Evolutionary conservation across 2,797 vertebrate species (phyloP).

Genomic region (Enteromius viviparus): DNA sequence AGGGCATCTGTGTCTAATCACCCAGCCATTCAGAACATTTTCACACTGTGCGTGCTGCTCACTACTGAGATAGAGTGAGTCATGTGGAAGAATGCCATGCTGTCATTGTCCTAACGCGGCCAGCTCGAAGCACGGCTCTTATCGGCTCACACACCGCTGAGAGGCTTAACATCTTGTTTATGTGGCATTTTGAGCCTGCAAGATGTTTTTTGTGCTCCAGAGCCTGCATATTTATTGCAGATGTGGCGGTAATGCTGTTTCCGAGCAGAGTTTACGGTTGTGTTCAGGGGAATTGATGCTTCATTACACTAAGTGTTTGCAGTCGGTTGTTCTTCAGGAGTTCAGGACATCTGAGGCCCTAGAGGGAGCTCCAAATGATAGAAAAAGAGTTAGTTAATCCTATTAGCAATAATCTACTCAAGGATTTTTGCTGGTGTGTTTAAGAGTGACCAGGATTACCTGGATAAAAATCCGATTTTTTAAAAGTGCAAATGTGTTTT

Average conservation of each 20-base stretch:
- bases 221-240: slow-evolving; percentile 45
- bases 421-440: slow-evolving; percentile 21
- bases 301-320: slow-evolving; percentile 43
- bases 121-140: neutral
- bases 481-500: neutral
- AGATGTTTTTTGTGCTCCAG: slow-evolving; percentile 42
- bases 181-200: slow-evolving; percentile 13
- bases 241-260: slow-evolving; percentile 36
- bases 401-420: slow-evolving; percentile 35
- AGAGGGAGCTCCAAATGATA: neutral
- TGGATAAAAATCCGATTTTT: neutral
- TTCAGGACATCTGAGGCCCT: slow-evolving; percentile 37
- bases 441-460: neutral
- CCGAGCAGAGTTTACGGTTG: slow-evolving; percentile 29
- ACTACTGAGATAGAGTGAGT: neutral
- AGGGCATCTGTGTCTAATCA: neutral
- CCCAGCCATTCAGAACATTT: neutral
- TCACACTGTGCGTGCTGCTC: neutral
- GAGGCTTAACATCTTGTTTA: slow-evolving; percentile 20
- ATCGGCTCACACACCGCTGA: slow-evolving; percentile 1
- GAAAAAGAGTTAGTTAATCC: slow-evolving; percentile 11
- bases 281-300: slow-evolving; percentile 23
- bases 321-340: slow-evolving; percentile 21
- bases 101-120: neutral
- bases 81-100: neutral